Conservation (phyloP, 1,140 invertebrate genomes). For the Rhagoletis zephyria region DNA sequence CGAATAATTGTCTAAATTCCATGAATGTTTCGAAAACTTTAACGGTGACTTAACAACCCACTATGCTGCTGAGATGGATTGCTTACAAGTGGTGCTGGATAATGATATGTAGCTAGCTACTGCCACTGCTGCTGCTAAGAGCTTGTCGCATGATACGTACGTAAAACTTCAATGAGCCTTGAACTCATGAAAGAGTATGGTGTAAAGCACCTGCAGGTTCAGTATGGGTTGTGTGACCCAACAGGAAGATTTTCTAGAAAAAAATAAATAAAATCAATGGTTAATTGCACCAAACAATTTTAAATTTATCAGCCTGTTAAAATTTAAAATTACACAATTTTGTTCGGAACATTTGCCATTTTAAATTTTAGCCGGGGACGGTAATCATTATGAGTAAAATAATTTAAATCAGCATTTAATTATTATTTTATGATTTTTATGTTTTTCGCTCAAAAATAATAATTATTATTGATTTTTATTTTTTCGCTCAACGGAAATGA, state of each 20-base stretch:
- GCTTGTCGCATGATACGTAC: background rate
- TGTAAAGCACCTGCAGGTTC: background rate
- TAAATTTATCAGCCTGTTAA: too few species aligned
- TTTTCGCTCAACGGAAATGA: too few species aligned
- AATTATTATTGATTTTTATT: too few species aligned
- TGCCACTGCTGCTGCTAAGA: background rate
- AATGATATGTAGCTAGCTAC: background rate
- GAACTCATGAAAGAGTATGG: background rate
- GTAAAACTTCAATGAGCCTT: slow-evolving; percentile 3
- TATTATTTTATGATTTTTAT: too few species aligned
- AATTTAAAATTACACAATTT: too few species aligned
- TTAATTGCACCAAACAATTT: too few species aligned
- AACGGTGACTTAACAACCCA: slow-evolving; percentile 43
- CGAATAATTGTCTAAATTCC: slow-evolving; percentile 47
- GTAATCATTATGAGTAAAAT: too few species aligned
- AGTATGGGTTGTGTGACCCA: background rate
- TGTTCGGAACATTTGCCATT: too few species aligned
- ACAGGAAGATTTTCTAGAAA: background rate
- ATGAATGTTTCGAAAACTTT: slow-evolving; percentile 33
- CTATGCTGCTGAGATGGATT: background rate
- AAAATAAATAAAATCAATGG: too few species aligned
- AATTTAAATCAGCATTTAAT: too few species aligned
- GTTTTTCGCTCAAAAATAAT: too few species aligned
- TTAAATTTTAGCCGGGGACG: too few species aligned
- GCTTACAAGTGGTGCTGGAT: background rate